phyloP scores from a whole-genome alignment of 2,888 invertebrate species.

The Drosophila kokeensis region DNA sequence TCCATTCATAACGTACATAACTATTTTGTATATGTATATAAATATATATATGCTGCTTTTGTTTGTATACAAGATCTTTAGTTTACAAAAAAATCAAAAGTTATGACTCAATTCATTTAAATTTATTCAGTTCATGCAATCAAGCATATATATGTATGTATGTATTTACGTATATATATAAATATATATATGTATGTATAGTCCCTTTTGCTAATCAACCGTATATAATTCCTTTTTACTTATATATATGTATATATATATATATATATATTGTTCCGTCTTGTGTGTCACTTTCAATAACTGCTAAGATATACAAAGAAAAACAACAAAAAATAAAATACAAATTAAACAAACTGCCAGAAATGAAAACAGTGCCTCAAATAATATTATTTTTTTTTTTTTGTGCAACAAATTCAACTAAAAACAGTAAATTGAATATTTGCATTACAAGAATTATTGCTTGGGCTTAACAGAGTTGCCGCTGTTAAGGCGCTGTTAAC shows the following conservation, averaged over 20 bases:
- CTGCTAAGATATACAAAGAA: slow-evolving; percentile 40
- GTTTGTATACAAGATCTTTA: slow-evolving; percentile 55
- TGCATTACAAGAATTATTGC: slow-evolving; percentile 27
- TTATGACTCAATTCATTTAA: slow-evolving; percentile 66
- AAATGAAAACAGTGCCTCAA: slow-evolving; percentile 40
- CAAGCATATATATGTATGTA: slow-evolving; percentile 60
- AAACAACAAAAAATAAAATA: background rate
- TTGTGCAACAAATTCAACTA: slow-evolving; percentile 64
- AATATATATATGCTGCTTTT: slow-evolving; percentile 14
- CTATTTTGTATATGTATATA: slow-evolving; percentile 33
- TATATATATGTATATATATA: slow-evolving; percentile 23
- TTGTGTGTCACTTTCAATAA: slow-evolving; percentile 53
- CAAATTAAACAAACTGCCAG: slow-evolving; percentile 16
- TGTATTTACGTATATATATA: slow-evolving; percentile 31
- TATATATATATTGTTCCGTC: slow-evolving; percentile 32
- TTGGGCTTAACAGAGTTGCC: slow-evolving; percentile 36
- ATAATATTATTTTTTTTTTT: slow-evolving; percentile 26
- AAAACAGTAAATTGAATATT: slow-evolving; percentile 50
- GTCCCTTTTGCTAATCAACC: slow-evolving; percentile 47
- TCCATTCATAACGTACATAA: slow-evolving; percentile 28
- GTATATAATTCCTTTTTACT: slow-evolving; percentile 26
- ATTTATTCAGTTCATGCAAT: slow-evolving; percentile 78
- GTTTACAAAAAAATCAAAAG: slow-evolving; percentile 59
- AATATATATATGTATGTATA: slow-evolving; percentile 46
- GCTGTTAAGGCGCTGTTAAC: slow-evolving; percentile 43